phyloP scores from a whole-genome alignment of 2,113 vertebrate genomes.

The Lanius ludovicianus region DNA sequence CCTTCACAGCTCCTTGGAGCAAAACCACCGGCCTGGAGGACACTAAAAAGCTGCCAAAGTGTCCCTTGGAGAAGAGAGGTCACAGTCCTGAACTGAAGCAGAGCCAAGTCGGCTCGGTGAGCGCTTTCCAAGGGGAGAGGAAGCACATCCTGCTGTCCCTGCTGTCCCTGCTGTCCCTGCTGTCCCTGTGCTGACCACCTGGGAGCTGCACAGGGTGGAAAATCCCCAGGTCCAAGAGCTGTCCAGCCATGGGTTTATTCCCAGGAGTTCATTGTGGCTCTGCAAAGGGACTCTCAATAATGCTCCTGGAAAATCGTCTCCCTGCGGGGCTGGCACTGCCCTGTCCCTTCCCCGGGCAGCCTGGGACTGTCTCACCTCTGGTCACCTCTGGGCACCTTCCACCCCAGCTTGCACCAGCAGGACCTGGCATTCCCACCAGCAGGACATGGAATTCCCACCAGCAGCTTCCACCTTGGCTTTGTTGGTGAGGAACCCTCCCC shows the following conservation, averaged over 20 bases:
- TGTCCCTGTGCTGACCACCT: not conserved
- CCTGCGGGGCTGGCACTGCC: not conserved
- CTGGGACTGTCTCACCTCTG: not conserved
- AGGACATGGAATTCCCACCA: not conserved
- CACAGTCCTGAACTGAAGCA: not conserved
- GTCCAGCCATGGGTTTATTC: not conserved
- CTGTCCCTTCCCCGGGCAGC: not conserved
- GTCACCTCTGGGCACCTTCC: not conserved
- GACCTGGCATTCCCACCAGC: not conserved
- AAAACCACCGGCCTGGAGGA: not conserved
- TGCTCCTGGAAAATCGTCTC: not conserved
- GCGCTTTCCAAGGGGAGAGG: not conserved
- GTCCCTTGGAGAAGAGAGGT: not conserved
- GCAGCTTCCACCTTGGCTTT: not conserved
- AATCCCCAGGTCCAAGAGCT: not conserved
- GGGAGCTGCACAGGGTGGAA: constrained; percentile 2
- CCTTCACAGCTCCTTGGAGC: constrained; percentile 1
- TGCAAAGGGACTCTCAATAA: not conserved
- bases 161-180: not conserved
- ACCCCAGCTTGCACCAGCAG: not conserved
- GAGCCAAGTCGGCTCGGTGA: not conserved
- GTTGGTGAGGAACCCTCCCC: not conserved
- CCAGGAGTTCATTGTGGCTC: not conserved
- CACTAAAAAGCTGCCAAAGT: not conserved
- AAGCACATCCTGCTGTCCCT: not conserved